Evolutionary conservation across 2,113 vertebrate genomes (phyloP), one percentile per base, ranked within the genome.

Genomic region (Ceratotherium simum): DNA sequence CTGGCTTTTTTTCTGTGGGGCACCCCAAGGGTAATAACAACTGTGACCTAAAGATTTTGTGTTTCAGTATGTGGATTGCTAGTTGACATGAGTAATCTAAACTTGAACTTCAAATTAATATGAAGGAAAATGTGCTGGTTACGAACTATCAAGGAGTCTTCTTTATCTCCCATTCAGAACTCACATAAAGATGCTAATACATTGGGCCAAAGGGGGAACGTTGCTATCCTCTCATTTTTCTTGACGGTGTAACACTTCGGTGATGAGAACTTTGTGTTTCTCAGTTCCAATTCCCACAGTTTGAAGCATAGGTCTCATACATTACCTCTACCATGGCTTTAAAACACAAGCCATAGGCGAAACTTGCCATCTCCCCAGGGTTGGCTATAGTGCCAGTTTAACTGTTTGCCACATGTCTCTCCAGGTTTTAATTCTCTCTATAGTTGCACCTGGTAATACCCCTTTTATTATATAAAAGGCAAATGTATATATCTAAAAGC

Each of bases 291-390:
- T 2, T 31, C 51, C 10, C n/a, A 62, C 3, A 29, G 3, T 42
- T 46, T 54, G 14, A 95, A 78, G 18, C 7, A 13, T 7, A 85
- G 0, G 0, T 79, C 16, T 39, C 17, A 48, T 69, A 36, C 58
- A 2, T 42, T 36, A 62, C 0, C 9, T 17, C 4, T 14, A 16
- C 23, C 23, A 18, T 65, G 27, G 5, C 29, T 62, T 80, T 36
- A 36, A 82, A 75, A 88, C 60, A 25, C 21, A 64, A 62, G 16
- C 0, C 36, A 25, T 81, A 6, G 27, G 25, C 8, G 81, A 87
- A 86, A 36, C 2, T 39, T 2, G 5, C 1, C 1, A 4, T 21
- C 6, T 54, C 31, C 17, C 48, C 6, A 6, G 0, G 3, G 10
- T 9, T 76, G 48, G 3, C 21, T 20, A 33, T 0, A 1, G 27